Percentiles rank a stretch among this genome's conserved stretches.
phyloP scores from a whole-genome alignment of 2,888 invertebrate species.

The Catocala fraxini region DNA sequence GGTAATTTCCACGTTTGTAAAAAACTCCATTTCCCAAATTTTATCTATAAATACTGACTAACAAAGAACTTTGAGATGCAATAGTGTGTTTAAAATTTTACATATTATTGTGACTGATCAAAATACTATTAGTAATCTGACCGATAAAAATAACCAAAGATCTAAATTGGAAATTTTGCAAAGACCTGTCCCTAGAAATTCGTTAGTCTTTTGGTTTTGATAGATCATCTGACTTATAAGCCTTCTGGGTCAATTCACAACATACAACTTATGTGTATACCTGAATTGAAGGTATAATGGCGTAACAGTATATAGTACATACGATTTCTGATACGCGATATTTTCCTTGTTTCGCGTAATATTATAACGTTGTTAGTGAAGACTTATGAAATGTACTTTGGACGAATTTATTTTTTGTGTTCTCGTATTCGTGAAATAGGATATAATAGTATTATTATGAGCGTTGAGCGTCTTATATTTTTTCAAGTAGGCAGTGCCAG shows the following conservation, averaged over 20 bases:
- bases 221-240: no score
- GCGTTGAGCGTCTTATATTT: constrained; percentile 43
- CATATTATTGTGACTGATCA: no score
- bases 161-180: no score
- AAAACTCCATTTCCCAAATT: no score
- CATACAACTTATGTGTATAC: constrained; percentile 9
- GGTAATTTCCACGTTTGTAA: no score
- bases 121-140: no score
- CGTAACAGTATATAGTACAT: constrained; percentile 32
- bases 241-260: background rate
- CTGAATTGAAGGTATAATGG: constrained; percentile 23
- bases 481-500: constrained; percentile 31
- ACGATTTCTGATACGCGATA: constrained; percentile 67
- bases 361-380: constrained; percentile 74
- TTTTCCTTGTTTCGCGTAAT: constrained; percentile 71
- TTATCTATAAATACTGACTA: no score
- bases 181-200: no score
- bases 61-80: no score
- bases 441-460: constrained; percentile 63
- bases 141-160: no score
- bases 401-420: constrained; percentile 64
- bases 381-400: constrained; percentile 71
- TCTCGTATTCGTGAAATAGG: constrained; percentile 64
- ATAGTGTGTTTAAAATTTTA: no score
- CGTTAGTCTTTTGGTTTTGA: no score